These are phyloP conservation scores for Epiperipatus broadwayi DNA, from an alignment of 2,888 invertebrate genomes.

Conservation along the genomic window DNA sequence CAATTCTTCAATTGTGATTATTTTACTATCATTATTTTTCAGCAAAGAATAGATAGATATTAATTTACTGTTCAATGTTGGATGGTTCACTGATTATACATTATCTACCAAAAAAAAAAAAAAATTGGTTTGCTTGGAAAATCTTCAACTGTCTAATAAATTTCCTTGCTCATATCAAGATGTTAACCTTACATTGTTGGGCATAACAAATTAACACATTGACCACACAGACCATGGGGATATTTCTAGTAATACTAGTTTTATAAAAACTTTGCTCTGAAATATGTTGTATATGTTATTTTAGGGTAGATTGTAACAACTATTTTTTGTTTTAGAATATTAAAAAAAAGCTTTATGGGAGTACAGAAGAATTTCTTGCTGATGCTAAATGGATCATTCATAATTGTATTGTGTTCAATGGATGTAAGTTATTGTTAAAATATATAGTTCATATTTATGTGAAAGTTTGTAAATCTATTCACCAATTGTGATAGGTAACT, in stretches of 20 bases:
- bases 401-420: constrained; percentile 74
- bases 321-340: constrained; percentile 40
- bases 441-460: constrained; percentile 9
- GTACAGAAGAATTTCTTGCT: constrained; percentile 67
- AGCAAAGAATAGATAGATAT: too few relatives aligned
- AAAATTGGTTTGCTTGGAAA: too few relatives aligned
- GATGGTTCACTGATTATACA: too few relatives aligned
- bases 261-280: neutral
- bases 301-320: constrained; percentile 8
- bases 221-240: neutral
- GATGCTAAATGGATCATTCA: constrained; percentile 86
- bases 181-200: too few relatives aligned
- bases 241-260: neutral
- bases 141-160: too few relatives aligned
- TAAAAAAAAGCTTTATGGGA: constrained; percentile 51
- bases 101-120: too few relatives aligned
- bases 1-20: too few relatives aligned
- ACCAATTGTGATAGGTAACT: too few relatives aligned
- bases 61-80: too few relatives aligned
- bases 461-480: constrained; percentile 10
- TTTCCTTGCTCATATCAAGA: too few relatives aligned
- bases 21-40: too few relatives aligned
- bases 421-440: constrained; percentile 40
- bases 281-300: constrained; percentile 4
- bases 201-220: too few relatives aligned